Conservation (phyloP, 2,113 vertebrate species). For the Cettia cetti region DNA sequence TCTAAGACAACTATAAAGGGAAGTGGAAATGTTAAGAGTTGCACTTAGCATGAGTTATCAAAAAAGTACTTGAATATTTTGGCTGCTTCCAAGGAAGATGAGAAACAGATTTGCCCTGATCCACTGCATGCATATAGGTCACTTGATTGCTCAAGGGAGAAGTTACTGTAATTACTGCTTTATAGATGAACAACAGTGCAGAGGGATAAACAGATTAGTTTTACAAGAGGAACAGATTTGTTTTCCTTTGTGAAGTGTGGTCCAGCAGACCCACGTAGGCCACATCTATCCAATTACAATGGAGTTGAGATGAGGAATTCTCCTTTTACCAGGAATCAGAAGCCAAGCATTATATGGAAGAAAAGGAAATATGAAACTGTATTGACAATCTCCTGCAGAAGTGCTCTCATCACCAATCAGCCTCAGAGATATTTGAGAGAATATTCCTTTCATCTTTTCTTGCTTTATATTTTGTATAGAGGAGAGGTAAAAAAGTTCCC, state of each 20-base stretch:
- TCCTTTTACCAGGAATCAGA: background rate
- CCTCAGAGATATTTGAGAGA: background rate
- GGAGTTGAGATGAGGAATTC: background rate
- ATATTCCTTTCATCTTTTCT: background rate
- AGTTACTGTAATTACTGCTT: background rate
- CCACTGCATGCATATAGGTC: background rate
- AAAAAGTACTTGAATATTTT: background rate
- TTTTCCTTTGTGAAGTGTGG: background rate
- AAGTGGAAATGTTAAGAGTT: background rate
- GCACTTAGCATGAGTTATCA: background rate
- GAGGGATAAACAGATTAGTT: background rate
- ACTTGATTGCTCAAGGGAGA: constrained; percentile 1
- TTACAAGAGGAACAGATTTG: background rate
- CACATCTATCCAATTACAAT: background rate
- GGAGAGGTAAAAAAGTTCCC: background rate
- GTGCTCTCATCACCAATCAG: background rate
- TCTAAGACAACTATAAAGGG: background rate
- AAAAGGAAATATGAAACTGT: background rate
- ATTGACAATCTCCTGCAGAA: background rate
- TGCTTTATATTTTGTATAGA: background rate
- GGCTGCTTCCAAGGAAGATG: background rate
- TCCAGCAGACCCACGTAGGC: background rate
- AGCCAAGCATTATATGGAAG: background rate
- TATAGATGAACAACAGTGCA: background rate
- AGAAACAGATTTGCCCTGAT: constrained; percentile 10